Evolutionary conservation across 2,113 vertebrate species (phyloP), one percentile per base, ranked within the genome.

Genomic region (Hippolais icterina): DNA sequence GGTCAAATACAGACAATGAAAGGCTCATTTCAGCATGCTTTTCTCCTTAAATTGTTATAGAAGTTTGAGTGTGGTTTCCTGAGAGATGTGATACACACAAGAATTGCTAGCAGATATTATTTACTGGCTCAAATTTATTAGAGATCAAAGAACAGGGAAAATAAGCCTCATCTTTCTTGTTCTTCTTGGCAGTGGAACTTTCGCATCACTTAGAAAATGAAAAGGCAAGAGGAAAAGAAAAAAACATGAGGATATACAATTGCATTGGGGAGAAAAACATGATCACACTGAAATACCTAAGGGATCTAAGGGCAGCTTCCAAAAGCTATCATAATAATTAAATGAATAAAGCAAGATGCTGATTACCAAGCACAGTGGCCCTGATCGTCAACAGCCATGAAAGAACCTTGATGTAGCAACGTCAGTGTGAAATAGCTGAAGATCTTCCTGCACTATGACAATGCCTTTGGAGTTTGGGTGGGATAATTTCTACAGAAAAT

Each of bases 131-230:
- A 3, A 63, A 68, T 49, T 96, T 89, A 95, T 94, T 94, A 80
- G 35, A 91, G 82, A 89, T 83, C 85, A 87, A 97, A 97, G 66
- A 93, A 56, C 14, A 5, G 35, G 46, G 42, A 44, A 93, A 93
- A 89, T 31, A 54, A 42, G 46, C 44, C n/a, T 92, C 81, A 57
- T 72, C 68, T 89, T 93, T 90, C 77, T 92, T 82, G n/a, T 76
- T 93, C 61, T 87, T 94, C 54, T 88, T 93, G 63, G 70, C 87
- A 91, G 53, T 44, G 28, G 64, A 97, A 93, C 28, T 83, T 88
- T 39, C 0, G 10, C 27, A 83, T 79, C 87, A 83, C 37, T 87
- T 68, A 75, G 39, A 93, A 94, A 85, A 68, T 42, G 28, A 42
- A 76, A 76, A 89, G 54, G 47, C 87, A 83, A 87, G 44, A 89